Evolutionary conservation across 2,113 vertebrate species (phyloP).

Genomic region (Mugil cephalus): DNA sequence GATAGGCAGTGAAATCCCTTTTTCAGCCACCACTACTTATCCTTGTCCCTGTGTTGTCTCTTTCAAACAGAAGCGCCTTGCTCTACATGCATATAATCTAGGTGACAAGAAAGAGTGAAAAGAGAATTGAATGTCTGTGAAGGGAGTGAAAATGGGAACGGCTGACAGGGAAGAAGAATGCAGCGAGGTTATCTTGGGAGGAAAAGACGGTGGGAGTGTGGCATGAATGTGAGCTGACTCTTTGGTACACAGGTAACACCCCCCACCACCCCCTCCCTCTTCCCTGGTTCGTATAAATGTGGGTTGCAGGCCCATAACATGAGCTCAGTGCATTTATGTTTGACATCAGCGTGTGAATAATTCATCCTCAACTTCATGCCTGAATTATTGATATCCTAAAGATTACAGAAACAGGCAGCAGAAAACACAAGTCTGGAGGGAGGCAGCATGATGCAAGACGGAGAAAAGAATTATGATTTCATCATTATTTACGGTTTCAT

Average conservation of each 20-base stretch:
- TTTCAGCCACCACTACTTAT: slow-evolving; percentile 83
- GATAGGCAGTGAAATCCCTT: slow-evolving; percentile 84
- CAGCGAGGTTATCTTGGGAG: slow-evolving; percentile 33
- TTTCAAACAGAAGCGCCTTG: slow-evolving; percentile 78
- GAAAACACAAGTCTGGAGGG: slow-evolving; percentile 58
- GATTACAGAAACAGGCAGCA: slow-evolving; percentile 69
- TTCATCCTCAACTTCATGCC: slow-evolving; percentile 79
- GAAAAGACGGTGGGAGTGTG: slow-evolving; percentile 24
- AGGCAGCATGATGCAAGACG: slow-evolving; percentile 76
- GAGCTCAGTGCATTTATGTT: slow-evolving; percentile 63
- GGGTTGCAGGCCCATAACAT: slow-evolving; percentile 50
- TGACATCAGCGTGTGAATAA: slow-evolving; percentile 81
- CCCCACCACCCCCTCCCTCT: slow-evolving; percentile 1
- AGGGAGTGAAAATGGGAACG: slow-evolving; percentile 68
- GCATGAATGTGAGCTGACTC: slow-evolving; percentile 31
- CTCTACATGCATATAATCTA: slow-evolving; percentile 84
- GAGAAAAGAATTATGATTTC: slow-evolving; percentile 71
- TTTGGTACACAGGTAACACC: slow-evolving; percentile 12
- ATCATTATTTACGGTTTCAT: slow-evolving; percentile 71
- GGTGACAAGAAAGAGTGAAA: slow-evolving; percentile 80
- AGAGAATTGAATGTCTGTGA: slow-evolving; percentile 72
- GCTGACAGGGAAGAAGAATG: slow-evolving; percentile 53
- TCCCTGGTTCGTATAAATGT: slow-evolving; percentile 48
- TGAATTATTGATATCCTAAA: slow-evolving; percentile 85
- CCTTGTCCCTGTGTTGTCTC: slow-evolving; percentile 81